Conservation (phyloP, 2,888 invertebrate species). For the Scaptomyza cyrtandrae region DNA sequence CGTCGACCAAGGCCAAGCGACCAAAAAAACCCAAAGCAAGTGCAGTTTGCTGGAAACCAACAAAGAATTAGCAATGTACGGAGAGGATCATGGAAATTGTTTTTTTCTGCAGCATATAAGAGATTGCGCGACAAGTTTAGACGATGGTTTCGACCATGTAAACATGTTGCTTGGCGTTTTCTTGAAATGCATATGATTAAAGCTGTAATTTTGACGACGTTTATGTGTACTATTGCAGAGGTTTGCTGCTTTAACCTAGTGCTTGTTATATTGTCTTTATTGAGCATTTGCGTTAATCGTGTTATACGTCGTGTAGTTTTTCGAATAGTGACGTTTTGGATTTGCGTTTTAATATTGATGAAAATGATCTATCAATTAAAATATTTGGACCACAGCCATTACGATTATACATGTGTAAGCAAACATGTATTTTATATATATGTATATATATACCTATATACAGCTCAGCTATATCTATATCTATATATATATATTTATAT, state of each 20-base stretch:
- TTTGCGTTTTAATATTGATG: constrained; percentile 92
- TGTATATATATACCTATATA: too few relatives aligned
- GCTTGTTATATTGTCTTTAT: constrained; percentile 90
- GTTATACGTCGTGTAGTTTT: constrained; percentile 89
- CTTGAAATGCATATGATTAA: constrained; percentile 97
- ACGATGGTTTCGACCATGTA: constrained; percentile 63
- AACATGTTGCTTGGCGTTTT: constrained; percentile 89
- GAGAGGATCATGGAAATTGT: constrained; percentile 20
- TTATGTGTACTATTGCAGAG: constrained; percentile 90
- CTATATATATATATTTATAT: too few relatives aligned
- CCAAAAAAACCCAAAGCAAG: not conserved
- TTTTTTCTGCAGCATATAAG: constrained; percentile 30
- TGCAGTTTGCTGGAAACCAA: not conserved
- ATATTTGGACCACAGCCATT: constrained; percentile 90
- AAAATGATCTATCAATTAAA: constrained; percentile 98
- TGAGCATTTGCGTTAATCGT: constrained; percentile 90
- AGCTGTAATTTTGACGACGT: constrained; percentile 92
- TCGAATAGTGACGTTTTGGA: constrained; percentile 90
- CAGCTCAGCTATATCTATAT: too few relatives aligned
- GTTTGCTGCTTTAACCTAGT: constrained; percentile 93
- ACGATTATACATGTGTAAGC: constrained; percentile 91
- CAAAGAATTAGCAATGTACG: not conserved
- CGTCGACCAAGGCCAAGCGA: constrained; percentile 52
- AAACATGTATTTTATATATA: not conserved
- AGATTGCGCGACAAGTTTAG: constrained; percentile 49